Evolutionary conservation across 2,113 vertebrate genomes (phyloP).

Genomic region (Tringa solitaria): DNA sequence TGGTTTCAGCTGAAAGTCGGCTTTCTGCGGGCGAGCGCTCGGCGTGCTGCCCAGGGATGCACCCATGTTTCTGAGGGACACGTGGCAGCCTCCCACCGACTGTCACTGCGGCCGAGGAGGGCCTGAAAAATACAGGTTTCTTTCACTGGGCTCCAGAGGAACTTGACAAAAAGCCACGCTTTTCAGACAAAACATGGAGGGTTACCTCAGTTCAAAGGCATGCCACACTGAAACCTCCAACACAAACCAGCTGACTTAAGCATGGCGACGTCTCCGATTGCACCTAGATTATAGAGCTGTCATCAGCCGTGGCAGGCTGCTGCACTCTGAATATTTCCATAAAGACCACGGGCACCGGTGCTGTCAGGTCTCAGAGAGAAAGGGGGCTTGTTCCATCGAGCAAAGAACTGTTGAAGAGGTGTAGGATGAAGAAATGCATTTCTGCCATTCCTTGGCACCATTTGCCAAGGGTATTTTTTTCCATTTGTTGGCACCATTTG

Average conservation of each 20-base stretch:
- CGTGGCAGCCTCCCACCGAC: not conserved
- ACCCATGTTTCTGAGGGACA: not conserved
- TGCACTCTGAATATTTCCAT: not conserved
- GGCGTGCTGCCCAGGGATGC: not conserved
- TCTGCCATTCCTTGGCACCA: not conserved
- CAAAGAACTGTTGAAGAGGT: not conserved
- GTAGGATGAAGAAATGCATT: not conserved
- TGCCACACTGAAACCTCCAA: not conserved
- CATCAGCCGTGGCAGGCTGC: not conserved
- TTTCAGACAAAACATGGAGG: slow-evolving; percentile 6
- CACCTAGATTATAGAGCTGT: slow-evolving; percentile 28
- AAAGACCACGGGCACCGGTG: not conserved
- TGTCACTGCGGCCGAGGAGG: not conserved
- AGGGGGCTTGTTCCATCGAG: not conserved
- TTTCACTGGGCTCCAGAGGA: not conserved
- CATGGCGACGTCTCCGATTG: not conserved
- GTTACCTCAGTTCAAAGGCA: slow-evolving; percentile 33
- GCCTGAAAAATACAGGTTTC: slow-evolving; percentile 2
- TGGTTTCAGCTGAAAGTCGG: not conserved
- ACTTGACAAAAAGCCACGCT: slow-evolving; percentile 5
- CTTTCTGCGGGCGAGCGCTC: not conserved
- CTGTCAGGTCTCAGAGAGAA: not conserved
- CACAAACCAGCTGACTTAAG: slow-evolving; percentile 21
- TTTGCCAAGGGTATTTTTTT: rapidly evolving
- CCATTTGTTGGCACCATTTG: not conserved